These are phyloP conservation scores for Camponotus vicinus DNA, from an alignment of 1,140 invertebrate species.

Conservation along the genomic window DNA sequence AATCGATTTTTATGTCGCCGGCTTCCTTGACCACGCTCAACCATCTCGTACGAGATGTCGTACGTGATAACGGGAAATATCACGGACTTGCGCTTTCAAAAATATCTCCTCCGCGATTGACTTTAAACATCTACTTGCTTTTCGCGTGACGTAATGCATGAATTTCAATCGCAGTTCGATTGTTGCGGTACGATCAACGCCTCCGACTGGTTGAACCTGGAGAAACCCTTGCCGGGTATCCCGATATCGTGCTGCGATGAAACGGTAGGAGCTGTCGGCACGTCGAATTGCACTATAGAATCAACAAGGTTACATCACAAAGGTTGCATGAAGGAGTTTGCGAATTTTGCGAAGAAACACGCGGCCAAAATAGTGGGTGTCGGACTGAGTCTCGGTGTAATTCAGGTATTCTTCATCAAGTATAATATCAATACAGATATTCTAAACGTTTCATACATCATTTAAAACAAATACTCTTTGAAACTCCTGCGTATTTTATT, in stretches of 20 bases:
- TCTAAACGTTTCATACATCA: not conserved
- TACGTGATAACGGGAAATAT: not conserved
- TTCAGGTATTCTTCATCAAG: constrained; percentile 88
- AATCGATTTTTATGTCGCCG: constrained; percentile 49
- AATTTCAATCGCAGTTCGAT: constrained; percentile 86
- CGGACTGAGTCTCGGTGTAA: constrained; percentile 91
- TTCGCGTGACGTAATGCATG: not conserved
- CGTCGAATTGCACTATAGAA: constrained; percentile 81
- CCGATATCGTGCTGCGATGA: constrained; percentile 89
- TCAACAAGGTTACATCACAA: constrained; percentile 60
- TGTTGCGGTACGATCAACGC: constrained; percentile 90
- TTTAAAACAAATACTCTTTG: not conserved
- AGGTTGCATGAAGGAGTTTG: constrained; percentile 88
- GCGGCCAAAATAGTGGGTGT: constrained; percentile 91
- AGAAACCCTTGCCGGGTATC: constrained; percentile 74
- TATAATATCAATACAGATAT: not conserved
- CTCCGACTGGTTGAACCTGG: constrained; percentile 88
- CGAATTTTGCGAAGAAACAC: constrained; percentile 88
- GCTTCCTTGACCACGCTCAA: constrained; percentile 57
- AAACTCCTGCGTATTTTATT: not conserved
- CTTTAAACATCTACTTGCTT: not conserved
- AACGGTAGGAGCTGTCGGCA: constrained; percentile 81
- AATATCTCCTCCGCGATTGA: not conserved
- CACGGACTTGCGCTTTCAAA: not conserved
- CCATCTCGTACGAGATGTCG: constrained; percentile 20